phyloP scores from a whole-genome alignment of 2,888 invertebrate genomes.

The Apodemia hepburni region DNA sequence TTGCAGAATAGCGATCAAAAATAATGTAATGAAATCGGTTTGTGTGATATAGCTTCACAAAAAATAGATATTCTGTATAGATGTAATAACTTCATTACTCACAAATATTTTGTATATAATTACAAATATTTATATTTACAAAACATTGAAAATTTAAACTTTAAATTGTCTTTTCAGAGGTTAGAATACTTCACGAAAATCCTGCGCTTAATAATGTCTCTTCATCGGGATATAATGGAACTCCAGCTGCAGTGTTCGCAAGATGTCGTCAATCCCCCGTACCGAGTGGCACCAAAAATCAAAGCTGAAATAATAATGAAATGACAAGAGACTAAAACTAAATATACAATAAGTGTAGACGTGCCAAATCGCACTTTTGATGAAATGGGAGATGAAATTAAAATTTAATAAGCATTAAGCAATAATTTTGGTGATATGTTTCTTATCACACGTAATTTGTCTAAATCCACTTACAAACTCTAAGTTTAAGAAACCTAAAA shows the following conservation, averaged over 20 bases:
- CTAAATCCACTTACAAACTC: too few species aligned
- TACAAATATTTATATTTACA: too few species aligned
- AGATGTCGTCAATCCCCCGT: slow-evolving; percentile 36
- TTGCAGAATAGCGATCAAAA: too few species aligned
- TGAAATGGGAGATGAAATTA: neutral
- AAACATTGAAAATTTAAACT: neutral
- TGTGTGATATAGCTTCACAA: too few species aligned
- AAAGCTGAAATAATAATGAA: slow-evolving; percentile 65
- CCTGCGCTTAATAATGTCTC: slow-evolving; percentile 65
- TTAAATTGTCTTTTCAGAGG: slow-evolving; percentile 47
- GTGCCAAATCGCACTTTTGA: slow-evolving; percentile 31
- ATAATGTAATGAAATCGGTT: too few species aligned
- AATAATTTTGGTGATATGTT: neutral
- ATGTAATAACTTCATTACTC: too few species aligned
- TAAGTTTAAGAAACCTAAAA: too few species aligned
- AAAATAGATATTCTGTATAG: too few species aligned
- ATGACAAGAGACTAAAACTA: slow-evolving; percentile 48
- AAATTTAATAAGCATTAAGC: slow-evolving; percentile 1
- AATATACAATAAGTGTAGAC: slow-evolving; percentile 43
- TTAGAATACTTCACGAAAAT: slow-evolving; percentile 71
- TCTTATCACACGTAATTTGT: too few species aligned
- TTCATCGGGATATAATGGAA: slow-evolving; percentile 68
- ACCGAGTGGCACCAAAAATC: slow-evolving; percentile 53
- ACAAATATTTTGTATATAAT: too few species aligned
- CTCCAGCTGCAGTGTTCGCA: slow-evolving; percentile 53